Conservation (phyloP, 2,797 vertebrate genomes). For the Sebastes alutus region DNA sequence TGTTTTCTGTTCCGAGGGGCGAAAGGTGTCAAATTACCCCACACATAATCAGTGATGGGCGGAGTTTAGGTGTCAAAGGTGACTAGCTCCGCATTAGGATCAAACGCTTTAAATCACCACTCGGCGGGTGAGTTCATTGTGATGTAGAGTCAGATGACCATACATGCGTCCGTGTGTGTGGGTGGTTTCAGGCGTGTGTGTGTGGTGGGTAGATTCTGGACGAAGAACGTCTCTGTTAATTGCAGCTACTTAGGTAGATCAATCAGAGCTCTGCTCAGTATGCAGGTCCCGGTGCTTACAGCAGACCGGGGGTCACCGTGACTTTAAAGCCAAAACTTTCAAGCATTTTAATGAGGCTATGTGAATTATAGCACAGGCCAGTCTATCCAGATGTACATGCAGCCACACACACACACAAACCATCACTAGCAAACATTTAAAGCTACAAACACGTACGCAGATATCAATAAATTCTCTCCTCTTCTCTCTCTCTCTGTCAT, state of each 20-base stretch:
- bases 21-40: conserved; percentile 42
- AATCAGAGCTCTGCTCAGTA: conserved; percentile 76
- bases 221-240: conserved; percentile 71
- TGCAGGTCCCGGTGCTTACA: conserved; percentile 52
- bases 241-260: conserved; percentile 79
- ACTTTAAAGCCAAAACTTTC: conserved; percentile 74
- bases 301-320: conserved; percentile 71
- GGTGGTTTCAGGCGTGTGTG: conserved; percentile 19
- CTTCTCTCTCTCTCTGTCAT: neutral
- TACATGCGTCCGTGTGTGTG: conserved; percentile 27
- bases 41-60: conserved; percentile 60
- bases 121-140: conserved; percentile 4
- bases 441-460: neutral
- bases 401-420: neutral
- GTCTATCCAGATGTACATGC: conserved; percentile 45
- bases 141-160: conserved; percentile 32
- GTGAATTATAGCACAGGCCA: conserved; percentile 60
- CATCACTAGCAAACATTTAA: neutral
- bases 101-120: conserved; percentile 47
- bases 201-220: conserved; percentile 30
- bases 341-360: conserved; percentile 80
- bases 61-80: conserved; percentile 58
- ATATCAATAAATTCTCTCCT: conserved; percentile 2
- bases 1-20: conserved; percentile 44
- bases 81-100: conserved; percentile 35